Percentiles rank a stretch among this genome's conserved stretches.
These are phyloP conservation scores for Saguinus midas DNA, from an alignment of 2,113 vertebrate genomes.

Conservation along the genomic window DNA sequence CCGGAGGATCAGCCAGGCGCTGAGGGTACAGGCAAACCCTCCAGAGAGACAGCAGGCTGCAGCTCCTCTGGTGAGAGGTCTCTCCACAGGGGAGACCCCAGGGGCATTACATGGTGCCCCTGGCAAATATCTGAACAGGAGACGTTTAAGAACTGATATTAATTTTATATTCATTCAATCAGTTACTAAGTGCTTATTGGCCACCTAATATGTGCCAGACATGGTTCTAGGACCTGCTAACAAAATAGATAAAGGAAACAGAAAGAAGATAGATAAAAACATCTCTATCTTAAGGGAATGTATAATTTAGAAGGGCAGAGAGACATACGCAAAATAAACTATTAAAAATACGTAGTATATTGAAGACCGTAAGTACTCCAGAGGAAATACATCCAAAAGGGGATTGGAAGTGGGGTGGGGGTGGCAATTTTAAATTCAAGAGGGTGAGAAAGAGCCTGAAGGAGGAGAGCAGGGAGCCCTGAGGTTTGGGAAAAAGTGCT, in stretches of 20 bases:
- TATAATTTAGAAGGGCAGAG: background rate
- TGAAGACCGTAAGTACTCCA: background rate
- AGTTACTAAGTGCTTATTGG: background rate
- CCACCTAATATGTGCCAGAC: background rate
- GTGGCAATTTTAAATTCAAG: background rate
- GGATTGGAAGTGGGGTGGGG: fast-evolving
- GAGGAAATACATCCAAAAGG: background rate
- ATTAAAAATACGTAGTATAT: fast-evolving
- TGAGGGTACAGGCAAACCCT: background rate
- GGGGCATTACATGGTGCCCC: background rate
- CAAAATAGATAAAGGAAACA: background rate
- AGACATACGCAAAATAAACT: background rate
- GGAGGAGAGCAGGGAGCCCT: background rate
- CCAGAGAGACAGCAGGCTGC: background rate
- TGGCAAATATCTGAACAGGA: background rate
- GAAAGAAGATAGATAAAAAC: background rate
- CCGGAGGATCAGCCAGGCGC: fast-evolving
- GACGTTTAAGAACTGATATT: background rate
- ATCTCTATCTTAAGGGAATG: background rate
- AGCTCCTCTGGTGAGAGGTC: background rate
- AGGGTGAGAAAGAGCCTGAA: background rate
- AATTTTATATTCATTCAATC: background rate
- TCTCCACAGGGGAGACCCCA: background rate
- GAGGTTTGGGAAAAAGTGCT: background rate
- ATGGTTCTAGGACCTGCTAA: background rate